phyloP scores from a whole-genome alignment of 2,113 vertebrate genomes.

The Etheostoma cragini region DNA sequence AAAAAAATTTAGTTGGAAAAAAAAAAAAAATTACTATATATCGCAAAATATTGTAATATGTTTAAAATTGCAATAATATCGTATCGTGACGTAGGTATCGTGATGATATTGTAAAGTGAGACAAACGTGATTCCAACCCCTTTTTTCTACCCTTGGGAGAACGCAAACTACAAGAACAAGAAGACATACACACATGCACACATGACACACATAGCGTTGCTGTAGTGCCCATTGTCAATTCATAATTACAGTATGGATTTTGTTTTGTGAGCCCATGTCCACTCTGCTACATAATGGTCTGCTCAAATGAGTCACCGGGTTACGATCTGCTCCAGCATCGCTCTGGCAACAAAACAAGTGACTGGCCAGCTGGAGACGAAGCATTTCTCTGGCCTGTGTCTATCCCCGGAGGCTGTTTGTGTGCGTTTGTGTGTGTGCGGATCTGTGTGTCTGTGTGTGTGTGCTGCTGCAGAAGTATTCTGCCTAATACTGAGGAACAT shows the following conservation, averaged over 20 bases:
- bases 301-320: slow-evolving; percentile 68
- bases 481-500: slow-evolving; percentile 73
- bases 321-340: slow-evolving; percentile 58
- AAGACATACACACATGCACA: not conserved
- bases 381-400: slow-evolving; percentile 68
- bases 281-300: slow-evolving; percentile 57
- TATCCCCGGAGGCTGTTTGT: slow-evolving; percentile 52
- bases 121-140: no score
- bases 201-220: not conserved
- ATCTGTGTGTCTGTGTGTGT: slow-evolving; percentile 10
- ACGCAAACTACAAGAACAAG: not conserved
- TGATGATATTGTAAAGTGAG: no score
- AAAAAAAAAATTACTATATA: no score
- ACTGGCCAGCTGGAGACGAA: slow-evolving; percentile 67
- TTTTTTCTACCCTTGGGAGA: not conserved
- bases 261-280: slow-evolving; percentile 77
- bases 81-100: no score
- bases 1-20: no score
- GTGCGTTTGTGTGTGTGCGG: slow-evolving; percentile 20
- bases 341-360: slow-evolving; percentile 71
- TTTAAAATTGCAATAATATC: no score
- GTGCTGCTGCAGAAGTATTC: slow-evolving; percentile 47
- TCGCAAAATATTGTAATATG: no score
- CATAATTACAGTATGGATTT: slow-evolving; percentile 82
- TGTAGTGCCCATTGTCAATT: slow-evolving; percentile 73